Evolutionary conservation across 2,797 vertebrate genomes (phyloP).

Genomic region (Sebastes kiyomatsui): DNA sequence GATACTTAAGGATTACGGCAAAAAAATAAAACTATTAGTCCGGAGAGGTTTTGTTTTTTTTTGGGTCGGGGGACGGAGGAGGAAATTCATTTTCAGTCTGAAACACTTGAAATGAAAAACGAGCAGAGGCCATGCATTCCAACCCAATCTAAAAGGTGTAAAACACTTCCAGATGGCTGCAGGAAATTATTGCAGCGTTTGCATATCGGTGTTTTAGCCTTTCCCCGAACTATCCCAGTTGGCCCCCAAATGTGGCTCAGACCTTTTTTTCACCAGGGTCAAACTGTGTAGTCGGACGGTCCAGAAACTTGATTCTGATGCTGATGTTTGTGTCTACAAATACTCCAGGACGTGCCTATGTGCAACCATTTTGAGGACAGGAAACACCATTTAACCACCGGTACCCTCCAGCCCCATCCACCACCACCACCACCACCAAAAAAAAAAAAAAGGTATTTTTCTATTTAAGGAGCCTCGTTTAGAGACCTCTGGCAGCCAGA

Average conservation of each 20-base stretch:
- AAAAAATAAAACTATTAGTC: conserved; percentile 42
- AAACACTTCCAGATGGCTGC: conserved; percentile 86
- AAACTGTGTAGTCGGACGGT: conserved; percentile 31
- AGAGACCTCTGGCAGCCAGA: conserved; percentile 74
- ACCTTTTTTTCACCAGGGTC: conserved; percentile 35
- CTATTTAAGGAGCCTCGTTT: conserved; percentile 80
- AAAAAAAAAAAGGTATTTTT: conserved; percentile 65
- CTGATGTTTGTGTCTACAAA: conserved; percentile 45
- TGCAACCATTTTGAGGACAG: conserved; percentile 56
- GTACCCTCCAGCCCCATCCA: conserved; percentile 32
- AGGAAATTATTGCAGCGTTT: conserved; percentile 76
- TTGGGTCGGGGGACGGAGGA: neutral
- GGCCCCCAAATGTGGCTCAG: conserved; percentile 53
- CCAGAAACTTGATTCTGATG: conserved; percentile 17
- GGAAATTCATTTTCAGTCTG: conserved; percentile 68
- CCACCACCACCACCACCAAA: conserved; percentile 21
- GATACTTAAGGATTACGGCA: conserved; percentile 55
- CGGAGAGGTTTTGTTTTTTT: neutral
- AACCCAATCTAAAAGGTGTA: conserved; percentile 80
- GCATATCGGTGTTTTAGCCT: conserved; percentile 70
- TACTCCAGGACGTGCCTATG: conserved; percentile 1
- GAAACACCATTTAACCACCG: conserved; percentile 73
- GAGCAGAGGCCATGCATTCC: conserved; percentile 79
- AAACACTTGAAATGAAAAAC: conserved; percentile 64
- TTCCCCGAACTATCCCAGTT: conserved; percentile 39